A percentile compares a stretch with the other conserved stretches of the same genome.
Conservation (phyloP, 2,888 invertebrate genomes). For the Chrysodeixis includens region DNA sequence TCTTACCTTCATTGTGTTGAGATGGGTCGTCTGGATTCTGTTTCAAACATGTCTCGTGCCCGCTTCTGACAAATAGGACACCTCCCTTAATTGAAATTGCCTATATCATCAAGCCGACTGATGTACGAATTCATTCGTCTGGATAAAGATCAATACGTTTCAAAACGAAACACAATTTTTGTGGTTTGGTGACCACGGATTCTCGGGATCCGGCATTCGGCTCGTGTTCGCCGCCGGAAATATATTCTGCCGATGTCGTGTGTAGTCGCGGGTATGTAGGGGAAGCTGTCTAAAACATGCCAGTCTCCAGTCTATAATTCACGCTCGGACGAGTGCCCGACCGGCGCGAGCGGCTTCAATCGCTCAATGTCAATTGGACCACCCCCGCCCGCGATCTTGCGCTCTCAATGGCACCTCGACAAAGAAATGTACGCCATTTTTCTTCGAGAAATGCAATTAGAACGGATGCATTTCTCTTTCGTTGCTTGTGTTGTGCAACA, state of each 20-base stretch:
- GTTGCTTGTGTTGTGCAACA: conserved; percentile 73
- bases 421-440: conserved; percentile 83
- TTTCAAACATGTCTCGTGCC: conserved; percentile 77
- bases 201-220: conserved; percentile 27
- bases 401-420: conserved; percentile 72
- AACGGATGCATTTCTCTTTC: conserved; percentile 77
- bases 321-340: conserved; percentile 69
- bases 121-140: conserved; percentile 33
- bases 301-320: conserved; percentile 74
- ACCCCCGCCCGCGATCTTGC: conserved; percentile 72
- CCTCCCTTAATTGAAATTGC: conserved; percentile 76
- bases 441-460: conserved; percentile 83
- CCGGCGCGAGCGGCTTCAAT: conserved; percentile 70
- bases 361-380: conserved; percentile 80
- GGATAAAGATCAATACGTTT: conserved; percentile 29
- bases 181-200: conserved; percentile 19
- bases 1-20: conserved; percentile 80
- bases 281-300: conserved; percentile 71
- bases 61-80: conserved; percentile 70
- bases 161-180: conserved; percentile 25
- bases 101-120: conserved; percentile 40
- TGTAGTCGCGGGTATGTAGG: conserved; percentile 61
- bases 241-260: conserved; percentile 56
- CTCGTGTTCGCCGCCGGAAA: conserved; percentile 43
- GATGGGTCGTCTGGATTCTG: conserved; percentile 78